phyloP scores from a whole-genome alignment of 2,888 invertebrate genomes.

The Poecilobothrus nobilitatus region DNA sequence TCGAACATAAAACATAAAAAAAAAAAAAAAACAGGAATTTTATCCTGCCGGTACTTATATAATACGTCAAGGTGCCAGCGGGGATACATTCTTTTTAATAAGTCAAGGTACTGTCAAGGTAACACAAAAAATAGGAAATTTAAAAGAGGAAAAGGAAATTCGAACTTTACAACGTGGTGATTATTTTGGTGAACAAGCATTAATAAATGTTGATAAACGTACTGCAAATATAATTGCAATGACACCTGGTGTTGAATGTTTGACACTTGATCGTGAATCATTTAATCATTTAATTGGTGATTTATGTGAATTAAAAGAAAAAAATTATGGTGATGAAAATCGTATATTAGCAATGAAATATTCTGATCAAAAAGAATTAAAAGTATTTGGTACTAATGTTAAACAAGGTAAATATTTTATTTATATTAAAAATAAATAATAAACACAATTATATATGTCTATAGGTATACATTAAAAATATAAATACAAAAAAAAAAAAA shows the following conservation, averaged over 20 bases:
- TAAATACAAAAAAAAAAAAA: no score
- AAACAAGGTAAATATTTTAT: conserved; percentile 35
- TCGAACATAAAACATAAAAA: neutral
- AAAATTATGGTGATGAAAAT: conserved; percentile 62
- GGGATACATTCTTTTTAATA: conserved; percentile 86
- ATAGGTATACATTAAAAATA: neutral
- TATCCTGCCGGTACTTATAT: conserved; percentile 73
- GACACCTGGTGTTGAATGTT: conserved; percentile 73
- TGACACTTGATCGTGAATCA: conserved; percentile 71
- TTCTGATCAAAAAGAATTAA: conserved; percentile 39
- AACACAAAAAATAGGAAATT: conserved; percentile 56
- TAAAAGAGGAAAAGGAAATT: conserved; percentile 54
- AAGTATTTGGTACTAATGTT: conserved; percentile 38
- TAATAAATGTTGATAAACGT: conserved; percentile 76
- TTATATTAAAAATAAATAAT: neutral
- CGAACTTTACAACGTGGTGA: conserved; percentile 65
- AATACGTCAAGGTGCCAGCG: conserved; percentile 75
- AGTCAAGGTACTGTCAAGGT: conserved; percentile 72
- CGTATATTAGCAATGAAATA: conserved; percentile 42
- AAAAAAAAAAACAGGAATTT: conserved; percentile 54
- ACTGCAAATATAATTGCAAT: conserved; percentile 90
- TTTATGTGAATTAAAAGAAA: conserved; percentile 62
- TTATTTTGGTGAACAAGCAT: conserved; percentile 83
- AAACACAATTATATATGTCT: neutral
- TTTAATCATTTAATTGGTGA: conserved; percentile 70